These are phyloP conservation scores for Dicrurus megarhynchus DNA, from an alignment of 2,113 vertebrate species.

Conservation along the genomic window DNA sequence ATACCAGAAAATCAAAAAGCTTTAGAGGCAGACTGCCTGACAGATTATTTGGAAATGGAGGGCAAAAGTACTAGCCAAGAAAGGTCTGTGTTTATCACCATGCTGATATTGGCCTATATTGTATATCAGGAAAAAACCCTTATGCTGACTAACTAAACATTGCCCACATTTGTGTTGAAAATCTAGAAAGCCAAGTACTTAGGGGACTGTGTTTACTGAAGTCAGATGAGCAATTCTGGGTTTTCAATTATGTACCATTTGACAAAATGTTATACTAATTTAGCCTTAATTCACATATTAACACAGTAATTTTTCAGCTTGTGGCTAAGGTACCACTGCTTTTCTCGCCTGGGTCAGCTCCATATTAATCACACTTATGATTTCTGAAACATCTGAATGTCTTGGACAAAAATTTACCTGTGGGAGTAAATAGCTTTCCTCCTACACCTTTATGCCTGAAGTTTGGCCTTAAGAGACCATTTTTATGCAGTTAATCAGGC, in stretches of 20 bases:
- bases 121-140: background rate
- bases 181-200: background rate
- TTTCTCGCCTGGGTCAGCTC: background rate
- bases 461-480: background rate
- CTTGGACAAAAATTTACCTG: background rate
- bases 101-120: background rate
- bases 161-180: background rate
- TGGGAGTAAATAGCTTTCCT: background rate
- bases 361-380: background rate
- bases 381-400: background rate
- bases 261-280: background rate
- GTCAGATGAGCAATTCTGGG: background rate
- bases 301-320: background rate
- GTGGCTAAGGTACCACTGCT: background rate
- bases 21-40: background rate
- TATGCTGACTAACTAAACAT: background rate
- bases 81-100: background rate
- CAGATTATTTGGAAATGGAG: background rate
- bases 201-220: background rate
- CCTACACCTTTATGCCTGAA: background rate
- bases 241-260: background rate
- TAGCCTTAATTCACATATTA: background rate
- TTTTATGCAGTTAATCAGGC: background rate
- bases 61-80: background rate
- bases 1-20: background rate